Evolutionary conservation across 1,140 invertebrate genomes (phyloP), one percentile per base, ranked within the genome.

Genomic region (Ceratosolen fusciceps): DNA sequence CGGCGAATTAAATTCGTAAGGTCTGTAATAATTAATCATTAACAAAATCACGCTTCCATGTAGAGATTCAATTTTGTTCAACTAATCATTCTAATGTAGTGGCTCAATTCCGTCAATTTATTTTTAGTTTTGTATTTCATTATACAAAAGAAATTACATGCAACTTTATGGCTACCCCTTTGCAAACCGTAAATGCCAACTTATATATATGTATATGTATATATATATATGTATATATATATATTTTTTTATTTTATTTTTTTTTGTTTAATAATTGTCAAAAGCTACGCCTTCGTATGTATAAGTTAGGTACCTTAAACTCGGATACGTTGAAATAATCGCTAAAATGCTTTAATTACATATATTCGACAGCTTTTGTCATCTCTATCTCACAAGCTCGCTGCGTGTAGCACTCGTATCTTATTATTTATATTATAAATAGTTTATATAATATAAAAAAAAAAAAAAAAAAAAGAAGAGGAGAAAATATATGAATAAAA

Each of bases 331-430:
- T 14, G 14, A 72, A 49, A 77, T 24, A 24, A 76, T 74, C 71
- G 29, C 56, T 79, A 76, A n/a, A 29, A 77, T 31, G 74, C 79
- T 77, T 74, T 65, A 37, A 70, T 70, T 80, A 85, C 62, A 81
- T 80, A 60, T 71, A 84, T 87, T 87, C 87, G 84, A 86, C 86
- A 86, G 87, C 87, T 89, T 89, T 86, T 87, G 82, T 88, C 83
- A 84, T 87, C 86, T 86, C 86, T 88, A 87, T 68, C 86, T 75
- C 88, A 90, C 88, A 84, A 88, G 87, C 87, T 88, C 85, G 88
- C 86, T 87, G 85, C 85, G 83, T 84, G 84, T 85, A 90, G 88
- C 89, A 90, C 88, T 83, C 58, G 24, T 74, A 74, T 58, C 19
- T 60, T 68, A 73, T 79, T 74, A n/a, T 79, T 58, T 52, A 49